These are phyloP conservation scores for Lasioglossum malachurum DNA, from an alignment of 2,888 invertebrate species.

Conservation along the genomic window DNA sequence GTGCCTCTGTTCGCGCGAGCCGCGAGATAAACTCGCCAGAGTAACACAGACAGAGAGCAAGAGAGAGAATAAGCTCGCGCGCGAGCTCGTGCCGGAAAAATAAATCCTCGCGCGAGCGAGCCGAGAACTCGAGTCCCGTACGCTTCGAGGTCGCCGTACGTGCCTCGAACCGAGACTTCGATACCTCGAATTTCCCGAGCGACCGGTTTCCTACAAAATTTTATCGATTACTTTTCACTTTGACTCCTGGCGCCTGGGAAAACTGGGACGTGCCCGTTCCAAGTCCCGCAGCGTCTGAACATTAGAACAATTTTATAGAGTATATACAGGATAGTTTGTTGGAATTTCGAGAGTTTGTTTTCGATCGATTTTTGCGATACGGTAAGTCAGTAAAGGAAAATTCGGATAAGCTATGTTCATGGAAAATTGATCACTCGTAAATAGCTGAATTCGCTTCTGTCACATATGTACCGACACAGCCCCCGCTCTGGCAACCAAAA, in stretches of 20 bases:
- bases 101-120: conserved; percentile 47
- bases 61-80: background rate
- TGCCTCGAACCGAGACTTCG: conserved; percentile 20
- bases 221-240: background rate
- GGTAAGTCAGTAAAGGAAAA: too few species aligned
- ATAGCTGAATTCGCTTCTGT: too few species aligned
- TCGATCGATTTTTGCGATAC: too few species aligned
- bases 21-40: conserved; percentile 53
- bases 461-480: too few species aligned
- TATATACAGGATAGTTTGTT: too few species aligned
- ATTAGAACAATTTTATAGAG: too few species aligned
- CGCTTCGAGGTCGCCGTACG: conserved; percentile 33
- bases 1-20: conserved; percentile 57
- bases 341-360: too few species aligned
- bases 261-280: background rate
- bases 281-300: background rate
- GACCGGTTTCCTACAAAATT: background rate
- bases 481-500: too few species aligned
- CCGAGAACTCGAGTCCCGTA: conserved; percentile 27
- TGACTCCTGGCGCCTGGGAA: background rate
- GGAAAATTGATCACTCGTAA: too few species aligned
- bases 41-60: background rate
- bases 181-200: conserved; percentile 25
- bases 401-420: too few species aligned
- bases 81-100: conserved; percentile 55